These are phyloP conservation scores for Decapterus maruadsi DNA, from an alignment of 2,797 vertebrate species.

Conservation along the genomic window DNA sequence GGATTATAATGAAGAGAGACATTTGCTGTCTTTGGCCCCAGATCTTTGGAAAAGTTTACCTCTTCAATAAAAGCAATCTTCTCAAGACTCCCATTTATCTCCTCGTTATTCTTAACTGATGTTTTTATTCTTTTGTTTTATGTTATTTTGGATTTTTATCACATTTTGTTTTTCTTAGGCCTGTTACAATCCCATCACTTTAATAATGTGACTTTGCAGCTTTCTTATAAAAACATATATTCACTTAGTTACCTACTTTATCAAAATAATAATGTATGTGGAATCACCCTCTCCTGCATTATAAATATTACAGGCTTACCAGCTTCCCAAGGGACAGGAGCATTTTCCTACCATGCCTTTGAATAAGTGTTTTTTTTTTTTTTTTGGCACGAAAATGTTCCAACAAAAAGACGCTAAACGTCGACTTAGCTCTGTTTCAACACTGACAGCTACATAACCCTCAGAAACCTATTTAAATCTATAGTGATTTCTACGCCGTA, in stretches of 20 bases:
- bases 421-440: conserved; percentile 9
- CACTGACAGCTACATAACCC: conserved; percentile 36
- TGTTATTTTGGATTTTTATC: background rate
- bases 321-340: background rate
- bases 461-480: conserved; percentile 24
- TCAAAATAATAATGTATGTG: background rate
- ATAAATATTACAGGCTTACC: background rate
- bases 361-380: background rate
- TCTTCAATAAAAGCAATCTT: background rate
- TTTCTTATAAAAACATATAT: background rate
- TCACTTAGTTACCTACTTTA: background rate
- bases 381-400: conserved; percentile 24
- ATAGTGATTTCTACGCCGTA: conserved; percentile 32
- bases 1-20: background rate
- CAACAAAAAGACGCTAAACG: conserved; percentile 31
- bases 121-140: background rate
- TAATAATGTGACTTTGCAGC: background rate
- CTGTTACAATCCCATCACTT: background rate
- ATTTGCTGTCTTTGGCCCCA: background rate
- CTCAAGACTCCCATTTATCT: too few species aligned
- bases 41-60: background rate
- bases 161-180: background rate
- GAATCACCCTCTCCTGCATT: background rate
- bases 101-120: background rate
- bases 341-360: conserved; percentile 24